A percentile compares a stretch with the other conserved stretches of the same genome.
phyloP scores from a whole-genome alignment of 2,113 vertebrate genomes.

The Trochalopteron elliotii region DNA sequence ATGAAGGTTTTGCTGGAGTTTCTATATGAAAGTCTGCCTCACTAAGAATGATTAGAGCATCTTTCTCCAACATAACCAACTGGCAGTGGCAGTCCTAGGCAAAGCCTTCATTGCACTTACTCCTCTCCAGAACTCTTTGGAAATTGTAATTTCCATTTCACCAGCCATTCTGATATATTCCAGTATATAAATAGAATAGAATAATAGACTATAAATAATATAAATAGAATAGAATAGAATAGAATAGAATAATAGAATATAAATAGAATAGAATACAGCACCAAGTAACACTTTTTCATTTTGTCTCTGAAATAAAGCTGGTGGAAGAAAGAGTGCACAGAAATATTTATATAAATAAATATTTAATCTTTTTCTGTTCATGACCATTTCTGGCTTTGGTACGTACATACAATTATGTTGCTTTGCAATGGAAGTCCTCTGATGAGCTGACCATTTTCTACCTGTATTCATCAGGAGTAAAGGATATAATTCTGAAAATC shows the following conservation, averaged over 20 bases:
- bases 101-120: not conserved
- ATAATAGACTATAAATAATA: too few species aligned
- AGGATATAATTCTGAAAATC: not conserved
- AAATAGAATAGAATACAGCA: not conserved
- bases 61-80: not conserved
- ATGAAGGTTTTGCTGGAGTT: not conserved
- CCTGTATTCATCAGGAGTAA: not conserved
- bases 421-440: not conserved
- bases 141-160: not conserved
- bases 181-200: not conserved
- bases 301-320: not conserved
- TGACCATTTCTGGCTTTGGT: not conserved
- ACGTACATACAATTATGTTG: not conserved
- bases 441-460: not conserved
- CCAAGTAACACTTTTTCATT: not conserved
- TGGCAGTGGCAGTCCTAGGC: not conserved
- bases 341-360: not conserved
- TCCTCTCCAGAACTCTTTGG: not conserved
- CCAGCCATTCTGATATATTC: not conserved
- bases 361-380: not conserved
- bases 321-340: not conserved
- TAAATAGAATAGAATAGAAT: too few species aligned
- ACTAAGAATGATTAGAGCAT: not conserved
- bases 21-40: not conserved
- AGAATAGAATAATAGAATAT: too few species aligned